Percentiles rank a stretch among this genome's conserved stretches.
These are phyloP conservation scores for Catharus fuscescens DNA, from an alignment of 2,113 vertebrate species.

Conservation along the genomic window DNA sequence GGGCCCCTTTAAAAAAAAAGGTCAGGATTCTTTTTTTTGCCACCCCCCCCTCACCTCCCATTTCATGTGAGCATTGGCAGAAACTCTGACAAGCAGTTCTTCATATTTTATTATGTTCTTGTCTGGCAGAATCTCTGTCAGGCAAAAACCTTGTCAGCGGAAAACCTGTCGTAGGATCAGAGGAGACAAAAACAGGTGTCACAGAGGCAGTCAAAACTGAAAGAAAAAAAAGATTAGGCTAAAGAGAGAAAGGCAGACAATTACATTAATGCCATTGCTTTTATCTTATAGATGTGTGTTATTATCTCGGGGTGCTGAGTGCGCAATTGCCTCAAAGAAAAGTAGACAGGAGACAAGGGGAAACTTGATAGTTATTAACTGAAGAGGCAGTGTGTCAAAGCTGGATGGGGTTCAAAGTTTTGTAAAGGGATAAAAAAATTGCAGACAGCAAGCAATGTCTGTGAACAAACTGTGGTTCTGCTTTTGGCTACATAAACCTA, in stretches of 20 bases:
- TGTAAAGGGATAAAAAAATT: conserved; percentile 75
- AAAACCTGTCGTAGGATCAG: conserved; percentile 87
- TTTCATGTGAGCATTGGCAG: conserved; percentile 89
- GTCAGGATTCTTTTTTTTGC: conserved; percentile 37
- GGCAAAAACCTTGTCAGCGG: conserved; percentile 91
- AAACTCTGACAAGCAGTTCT: conserved; percentile 93
- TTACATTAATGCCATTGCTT: conserved; percentile 91
- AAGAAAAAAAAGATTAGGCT: conserved; percentile 84
- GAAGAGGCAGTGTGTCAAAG: conserved; percentile 85
- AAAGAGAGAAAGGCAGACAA: conserved; percentile 88
- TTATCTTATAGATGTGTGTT: conserved; percentile 90
- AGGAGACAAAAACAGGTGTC: conserved; percentile 96
- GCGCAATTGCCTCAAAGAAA: conserved; percentile 85
- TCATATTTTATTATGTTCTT: conserved; percentile 98
- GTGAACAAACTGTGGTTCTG: conserved; percentile 76
- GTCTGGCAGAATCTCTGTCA: conserved; percentile 91
- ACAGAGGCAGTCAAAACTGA: conserved; percentile 90
- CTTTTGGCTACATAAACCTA: conserved; percentile 77
- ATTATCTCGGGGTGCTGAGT: conserved; percentile 89
- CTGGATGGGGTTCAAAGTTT: conserved; percentile 87
- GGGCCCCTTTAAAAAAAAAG: conserved; percentile 72
- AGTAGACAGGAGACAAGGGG: conserved; percentile 84
- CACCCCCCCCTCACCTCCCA: background rate
- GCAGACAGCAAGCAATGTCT: conserved; percentile 75
- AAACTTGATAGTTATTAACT: conserved; percentile 90